Base-by-base conservation (phyloP, 2,888 invertebrate species). In the Drosophila multiciliata region DNA sequence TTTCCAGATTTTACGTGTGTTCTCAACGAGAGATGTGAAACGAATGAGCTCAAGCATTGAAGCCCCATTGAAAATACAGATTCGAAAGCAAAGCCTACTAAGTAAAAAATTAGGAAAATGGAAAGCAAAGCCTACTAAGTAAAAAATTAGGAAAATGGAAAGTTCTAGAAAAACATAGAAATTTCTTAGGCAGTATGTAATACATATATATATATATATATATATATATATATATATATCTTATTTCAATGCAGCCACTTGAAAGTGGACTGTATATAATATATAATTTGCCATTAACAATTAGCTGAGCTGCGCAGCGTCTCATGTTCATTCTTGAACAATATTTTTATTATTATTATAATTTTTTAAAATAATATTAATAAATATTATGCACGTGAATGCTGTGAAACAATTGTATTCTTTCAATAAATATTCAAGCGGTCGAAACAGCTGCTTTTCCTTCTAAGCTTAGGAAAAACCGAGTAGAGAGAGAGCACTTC, bases 21-120 rank as follows among this genome's bases (percentile, higher is more conserved):
- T 66, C 58, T 55, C 61, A 54, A 50, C 61, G 38, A 35, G 9
- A 4, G 54, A 49, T 58, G 26, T 35, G 26, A 62, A 67, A 66
- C 74, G 71, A 78, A 77, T 78, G 78, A 78, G 45, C 48, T 11
- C n/a, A 6, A 38, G 3, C 20, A 0, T 1, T 15, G 12, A 1
- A 52, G 35, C 26, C 1, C 0, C 23, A 5, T 12, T 0, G 0
- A 29, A 4, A 5, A 20, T 0, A 5, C 0, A 1, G 8, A 8
- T 3, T 26, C 7, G 1, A 2, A 4, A 15, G n/a, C 70, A 49
- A 54, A 1, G 75, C 75, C 60, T 48, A 5, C 75, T 75, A 1
- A 0, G 53, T 20, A 2, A 23, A 38, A 52, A 49, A 26, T 26
- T 26, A 26, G 26, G 4, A 17, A 49, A 26, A 26, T 49, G 5